Conservation (phyloP, 2,888 invertebrate species). For the Punctoribates punctum region DNA sequence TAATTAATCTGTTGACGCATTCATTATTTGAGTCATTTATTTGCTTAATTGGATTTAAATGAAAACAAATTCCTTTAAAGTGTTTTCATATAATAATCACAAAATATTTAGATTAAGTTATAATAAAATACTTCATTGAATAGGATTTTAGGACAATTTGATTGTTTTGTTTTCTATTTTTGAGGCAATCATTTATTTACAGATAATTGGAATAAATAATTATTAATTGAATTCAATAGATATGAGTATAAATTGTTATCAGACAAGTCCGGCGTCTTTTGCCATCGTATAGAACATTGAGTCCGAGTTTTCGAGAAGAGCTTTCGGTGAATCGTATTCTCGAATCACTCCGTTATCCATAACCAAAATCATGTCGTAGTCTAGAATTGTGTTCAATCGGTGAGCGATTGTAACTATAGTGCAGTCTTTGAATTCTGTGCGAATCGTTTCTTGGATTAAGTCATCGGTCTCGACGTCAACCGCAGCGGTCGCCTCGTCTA, state of each 20-base stretch:
- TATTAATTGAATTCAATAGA: too few relatives aligned
- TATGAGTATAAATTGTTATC: neutral
- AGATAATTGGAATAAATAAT: too few relatives aligned
- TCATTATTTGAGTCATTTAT: too few relatives aligned
- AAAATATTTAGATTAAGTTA: too few relatives aligned
- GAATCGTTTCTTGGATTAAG: slow-evolving; percentile 48
- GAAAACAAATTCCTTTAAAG: too few relatives aligned
- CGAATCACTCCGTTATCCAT: slow-evolving; percentile 46
- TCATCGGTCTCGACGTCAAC: slow-evolving; percentile 48
- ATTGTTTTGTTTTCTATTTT: too few relatives aligned
- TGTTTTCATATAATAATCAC: too few relatives aligned
- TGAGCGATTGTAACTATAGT: slow-evolving; percentile 49
- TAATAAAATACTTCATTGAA: too few relatives aligned
- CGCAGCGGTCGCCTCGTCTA: slow-evolving; percentile 49
- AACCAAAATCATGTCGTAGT: slow-evolving; percentile 46
- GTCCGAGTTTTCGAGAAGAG: slow-evolving; percentile 44
- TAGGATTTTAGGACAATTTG: too few relatives aligned
- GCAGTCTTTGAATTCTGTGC: slow-evolving; percentile 47
- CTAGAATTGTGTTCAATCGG: slow-evolving; percentile 45
- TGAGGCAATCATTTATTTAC: too few relatives aligned
- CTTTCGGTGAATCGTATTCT: slow-evolving; percentile 47
- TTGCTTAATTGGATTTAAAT: too few relatives aligned
- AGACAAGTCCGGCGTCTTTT: slow-evolving; percentile 48
- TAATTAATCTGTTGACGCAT: too few relatives aligned
- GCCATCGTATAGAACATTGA: slow-evolving; percentile 48